Evolutionary conservation across 1,140 invertebrate species (phyloP), one percentile per base, ranked within the genome.

Genomic region (Antheraea mylitta): DNA sequence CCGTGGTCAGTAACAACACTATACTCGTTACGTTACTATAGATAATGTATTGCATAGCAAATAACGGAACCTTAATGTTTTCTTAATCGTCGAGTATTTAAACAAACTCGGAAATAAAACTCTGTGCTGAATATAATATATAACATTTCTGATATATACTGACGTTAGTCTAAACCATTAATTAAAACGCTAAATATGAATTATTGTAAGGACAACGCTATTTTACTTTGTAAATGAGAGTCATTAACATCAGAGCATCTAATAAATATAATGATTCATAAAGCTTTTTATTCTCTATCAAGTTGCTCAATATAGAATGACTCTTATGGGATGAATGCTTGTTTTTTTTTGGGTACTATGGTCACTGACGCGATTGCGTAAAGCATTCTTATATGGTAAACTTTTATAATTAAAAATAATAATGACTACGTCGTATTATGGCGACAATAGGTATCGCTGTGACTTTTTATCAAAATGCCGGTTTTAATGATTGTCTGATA

Each of bases 381-480:
- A 87, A 81, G 75, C 82, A 82, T 83, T 85, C 85, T 71, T 92
- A 92, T 89, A 90, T 82, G 90, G 88, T 76, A 78, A 85, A 86
- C 88, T 90, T 86, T 92, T 87, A 90, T 92, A 92, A 92, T 92
- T 92, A 90, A 90, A 85, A 77, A 81, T 89, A 89, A 89, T 90
- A 92, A 90, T 86, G 87, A 62, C 71, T 77, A 82, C 82, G 83
- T 85, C 84, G 75, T 77, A 82, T 87, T 86, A 86, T 87, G 75
- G 74, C 60, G 76, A 70, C 86, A 85, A 85, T 66, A 74, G 80
- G 82, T 86, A 89, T 80, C 77, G 72, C 88, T 81, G 87, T 89
- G 90, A 86, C 82, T 83, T 86, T 78, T 85, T 87, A 82, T 85
- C 78, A 83, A 82, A 83, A 81, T 79, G 76, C 77, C 74, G 72